Base-by-base conservation (phyloP, 2,797 vertebrate species). In the Gobio occitaniae region DNA sequence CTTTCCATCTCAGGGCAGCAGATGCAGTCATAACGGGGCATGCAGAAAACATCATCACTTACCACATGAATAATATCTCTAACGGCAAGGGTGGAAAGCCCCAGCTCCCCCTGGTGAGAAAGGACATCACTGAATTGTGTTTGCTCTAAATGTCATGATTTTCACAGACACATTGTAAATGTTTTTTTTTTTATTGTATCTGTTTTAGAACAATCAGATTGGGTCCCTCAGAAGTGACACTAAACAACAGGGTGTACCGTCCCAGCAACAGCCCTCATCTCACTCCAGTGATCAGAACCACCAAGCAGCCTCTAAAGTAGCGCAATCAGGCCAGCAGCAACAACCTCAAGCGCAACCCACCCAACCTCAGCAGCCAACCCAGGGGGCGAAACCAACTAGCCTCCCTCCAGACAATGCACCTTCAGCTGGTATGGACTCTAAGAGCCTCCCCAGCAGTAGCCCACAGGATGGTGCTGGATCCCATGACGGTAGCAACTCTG, bases 1-100 rank as follows among this genome's bases (percentile, higher is more conserved):
- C 87, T 83, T 93, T 87, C 92, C 90, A 92, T 91, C 92, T 88
- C 94, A 99, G 98, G 96, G 98, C 98, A 93, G 98, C 98, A 89
- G 97, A 99, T 95, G 96, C 97, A 83, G 98, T 99, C 89, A 92
- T 99, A 91, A 99, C 97, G 89, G 98, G 98, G 90, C 97, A 98
- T 88, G 97, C 96, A 87, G 98, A 99, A 94, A 99, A 97, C 85
- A 99, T 99, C 0, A 97, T 99, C 91, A 95, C 96, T 94, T 99
- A 99, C 95, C 98, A 99, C 91, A 97, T 98, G 95, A 98, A 99
- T 95, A 99, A 98, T 95, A 97, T 98, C 95, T 99, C 98, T 87
- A 98, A 96, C 94, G 96, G 94, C 96, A 99, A 99, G 94, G 94
- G 92, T 13, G 96, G 99, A 91, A 97, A 98, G 94, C 96, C 96